Base-by-base conservation (phyloP, 2,113 vertebrate species). In the Sminthopsis crassicaudata region DNA sequence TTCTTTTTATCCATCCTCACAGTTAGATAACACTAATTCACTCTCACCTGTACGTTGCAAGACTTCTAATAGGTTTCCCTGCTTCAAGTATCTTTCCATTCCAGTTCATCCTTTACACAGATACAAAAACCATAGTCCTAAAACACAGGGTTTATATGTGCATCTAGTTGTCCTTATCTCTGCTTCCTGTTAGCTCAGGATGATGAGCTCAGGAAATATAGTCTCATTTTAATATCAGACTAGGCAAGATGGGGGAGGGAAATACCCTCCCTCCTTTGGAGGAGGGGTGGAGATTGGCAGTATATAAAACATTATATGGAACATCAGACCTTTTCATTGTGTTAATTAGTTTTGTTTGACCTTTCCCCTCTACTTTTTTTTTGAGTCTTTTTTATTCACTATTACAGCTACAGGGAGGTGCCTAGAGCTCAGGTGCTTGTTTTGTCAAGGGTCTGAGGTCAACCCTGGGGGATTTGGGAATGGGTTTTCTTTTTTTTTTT, bases 141-240 rank as follows among this genome's bases (percentile, higher is more conserved):
- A n/a, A n/a, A 5, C 14, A 36, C 3, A 36, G 11, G 57, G n/a
- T 36, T 76, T n/a, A 19, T 19, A 76, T 76, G 30, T 76, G 60
- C 60, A 76, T 76, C 60, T n/a, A 48, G 8, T 48, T 48, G 48
- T 7, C 48, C 48, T 48, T 48, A 7, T 48, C 60, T 76, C 60
- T 76, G 36, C 42, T 90, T 50, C 46, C 89, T 88, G 36, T 84
- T 90, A 91, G 91, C 19, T 27, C 50, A 53, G 2, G 50, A 51
- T 51, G 50, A 2, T n/a, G n/a, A 88, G 51, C 92, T 92, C 76
- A 91, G 26, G 14, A 67, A 91, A 91, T 53, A 22, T 1, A 89
- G 36, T 91, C 54, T 90, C 94, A 19, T 67, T 92, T 90, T 95
- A 95, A 23, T 46, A 93, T 30, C 25, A 67, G 89, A 48, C 22